These are phyloP conservation scores for Dascyllus trimaculatus DNA, from an alignment of 2,113 vertebrate species.

Conservation along the genomic window DNA sequence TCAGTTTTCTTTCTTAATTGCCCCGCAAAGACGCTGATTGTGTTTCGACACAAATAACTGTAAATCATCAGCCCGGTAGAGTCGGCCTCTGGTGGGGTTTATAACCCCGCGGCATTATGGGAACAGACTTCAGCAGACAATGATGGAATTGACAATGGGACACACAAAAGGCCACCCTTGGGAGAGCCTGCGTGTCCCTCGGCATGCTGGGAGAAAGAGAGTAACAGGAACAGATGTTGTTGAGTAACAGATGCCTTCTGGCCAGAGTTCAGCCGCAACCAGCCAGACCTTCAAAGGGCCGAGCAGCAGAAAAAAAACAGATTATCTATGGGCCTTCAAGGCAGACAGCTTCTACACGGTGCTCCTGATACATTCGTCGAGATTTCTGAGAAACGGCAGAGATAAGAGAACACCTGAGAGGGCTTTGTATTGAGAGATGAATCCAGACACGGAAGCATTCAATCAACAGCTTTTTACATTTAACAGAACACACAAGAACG, in stretches of 20 bases:
- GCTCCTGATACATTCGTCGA: conserved; percentile 13
- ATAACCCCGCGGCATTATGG: conserved; percentile 83
- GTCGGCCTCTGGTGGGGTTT: conserved; percentile 60
- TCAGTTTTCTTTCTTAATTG: conserved; percentile 30
- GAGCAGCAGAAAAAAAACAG: conserved; percentile 3
- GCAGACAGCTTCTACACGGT: conserved; percentile 49
- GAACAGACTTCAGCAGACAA: conserved; percentile 89
- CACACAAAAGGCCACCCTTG: conserved; percentile 92
- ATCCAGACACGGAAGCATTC: not conserved
- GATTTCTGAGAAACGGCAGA: conserved; percentile 33
- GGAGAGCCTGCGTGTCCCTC: conserved; percentile 90
- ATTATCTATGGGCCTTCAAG: conserved; percentile 73
- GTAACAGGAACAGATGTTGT: conserved; percentile 96
- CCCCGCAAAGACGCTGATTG: conserved; percentile 51
- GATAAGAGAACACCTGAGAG: conserved; percentile 7
- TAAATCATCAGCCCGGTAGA: conserved; percentile 64
- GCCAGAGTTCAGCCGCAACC: conserved; percentile 88
- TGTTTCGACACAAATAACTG: conserved; percentile 56
- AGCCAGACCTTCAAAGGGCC: conserved; percentile 86
- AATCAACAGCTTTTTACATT: not conserved
- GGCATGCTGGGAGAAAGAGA: conserved; percentile 90
- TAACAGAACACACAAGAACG: too few relatives aligned
- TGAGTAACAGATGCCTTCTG: conserved; percentile 95
- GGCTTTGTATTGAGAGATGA: not conserved
- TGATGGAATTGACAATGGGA: conserved; percentile 90